Evolutionary conservation across 2,113 vertebrate species (phyloP).

Genomic region (Leucosticte australis): DNA sequence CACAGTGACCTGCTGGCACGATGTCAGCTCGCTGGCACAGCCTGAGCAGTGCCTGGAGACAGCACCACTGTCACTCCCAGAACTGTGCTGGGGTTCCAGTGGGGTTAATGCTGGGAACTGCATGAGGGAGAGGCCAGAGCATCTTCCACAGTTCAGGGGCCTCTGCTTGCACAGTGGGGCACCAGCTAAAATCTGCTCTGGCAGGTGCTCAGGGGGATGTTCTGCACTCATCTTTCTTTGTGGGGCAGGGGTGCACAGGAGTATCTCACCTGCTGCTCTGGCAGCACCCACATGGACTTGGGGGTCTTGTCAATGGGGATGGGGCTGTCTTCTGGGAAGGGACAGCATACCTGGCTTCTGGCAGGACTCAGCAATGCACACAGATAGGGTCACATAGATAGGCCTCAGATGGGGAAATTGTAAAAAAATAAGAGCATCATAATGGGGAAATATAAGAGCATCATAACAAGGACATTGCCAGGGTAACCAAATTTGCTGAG

Average conservation of each 20-base stretch:
- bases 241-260: not conserved
- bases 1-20: not conserved
- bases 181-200: not conserved
- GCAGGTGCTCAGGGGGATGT: too few relatives aligned
- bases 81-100: fast-evolving
- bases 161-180: not conserved
- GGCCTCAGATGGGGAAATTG: not conserved
- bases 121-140: not conserved
- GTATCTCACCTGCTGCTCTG: not conserved
- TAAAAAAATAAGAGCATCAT: not conserved
- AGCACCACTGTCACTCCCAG: not conserved
- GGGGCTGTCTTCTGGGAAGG: not conserved
- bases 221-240: not conserved
- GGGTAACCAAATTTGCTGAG: not conserved
- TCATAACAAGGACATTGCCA: not conserved
- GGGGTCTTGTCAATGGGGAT: not conserved
- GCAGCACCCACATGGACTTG: not conserved
- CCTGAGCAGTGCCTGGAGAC: not conserved
- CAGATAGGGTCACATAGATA: not conserved
- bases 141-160: not conserved
- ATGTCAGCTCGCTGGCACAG: not conserved
- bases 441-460: not conserved
- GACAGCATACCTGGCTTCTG: not conserved
- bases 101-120: not conserved
- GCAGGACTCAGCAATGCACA: not conserved